Conservation (phyloP, 2,888 invertebrate genomes). For the Melipona bicolor region DNA sequence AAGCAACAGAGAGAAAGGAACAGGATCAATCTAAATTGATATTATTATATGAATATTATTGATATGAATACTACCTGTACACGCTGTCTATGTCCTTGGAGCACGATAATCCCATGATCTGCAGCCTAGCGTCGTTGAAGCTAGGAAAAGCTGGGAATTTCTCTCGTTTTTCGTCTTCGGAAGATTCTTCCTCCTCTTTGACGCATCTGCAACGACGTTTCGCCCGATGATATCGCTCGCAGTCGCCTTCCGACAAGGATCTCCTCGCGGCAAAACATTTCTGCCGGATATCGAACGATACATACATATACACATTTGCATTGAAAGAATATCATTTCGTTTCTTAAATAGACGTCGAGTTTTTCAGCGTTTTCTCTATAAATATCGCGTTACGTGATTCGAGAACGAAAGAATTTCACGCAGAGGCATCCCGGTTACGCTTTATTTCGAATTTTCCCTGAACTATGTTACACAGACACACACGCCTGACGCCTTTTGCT, state of each 20-base stretch:
- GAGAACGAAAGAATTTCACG: slow-evolving; percentile 26
- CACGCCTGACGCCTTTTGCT: slow-evolving; percentile 25
- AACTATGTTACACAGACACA: not conserved
- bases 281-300: slow-evolving; percentile 23
- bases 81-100: slow-evolving; percentile 27
- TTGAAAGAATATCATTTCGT: not conserved
- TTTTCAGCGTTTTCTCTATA: slow-evolving; percentile 31
- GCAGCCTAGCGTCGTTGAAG: slow-evolving; percentile 73
- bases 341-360: not conserved
- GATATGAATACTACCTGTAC: slow-evolving; percentile 15
- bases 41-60: too few relatives aligned
- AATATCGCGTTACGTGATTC: slow-evolving; percentile 35
- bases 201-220: slow-evolving; percentile 40
- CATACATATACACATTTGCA: not conserved
- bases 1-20: slow-evolving; percentile 36
- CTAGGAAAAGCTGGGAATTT: slow-evolving; percentile 76
- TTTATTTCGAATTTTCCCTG: slow-evolving; percentile 39
- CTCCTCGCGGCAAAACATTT: slow-evolving; percentile 53
- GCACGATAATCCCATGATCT: slow-evolving; percentile 75
- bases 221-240: slow-evolving; percentile 45
- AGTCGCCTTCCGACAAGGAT: slow-evolving; percentile 75
- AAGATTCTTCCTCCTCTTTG: slow-evolving; percentile 3
- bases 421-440: not conserved
- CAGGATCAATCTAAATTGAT: not conserved
- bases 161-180: slow-evolving; percentile 49